phyloP scores from a whole-genome alignment of 2,113 vertebrate genomes.

The Psettodes erumei region DNA sequence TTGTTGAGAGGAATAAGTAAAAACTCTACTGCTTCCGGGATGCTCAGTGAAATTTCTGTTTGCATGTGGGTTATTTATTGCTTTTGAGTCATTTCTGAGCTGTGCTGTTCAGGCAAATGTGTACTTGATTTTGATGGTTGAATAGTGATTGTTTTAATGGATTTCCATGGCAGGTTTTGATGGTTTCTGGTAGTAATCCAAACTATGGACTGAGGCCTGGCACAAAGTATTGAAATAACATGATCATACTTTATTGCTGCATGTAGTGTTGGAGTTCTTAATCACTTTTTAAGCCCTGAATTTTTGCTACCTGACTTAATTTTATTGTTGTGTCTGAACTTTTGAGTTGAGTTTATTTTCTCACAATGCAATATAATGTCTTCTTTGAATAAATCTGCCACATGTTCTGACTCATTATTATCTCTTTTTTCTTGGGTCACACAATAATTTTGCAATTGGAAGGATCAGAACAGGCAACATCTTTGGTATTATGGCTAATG shows the following conservation, averaged over 20 bases:
- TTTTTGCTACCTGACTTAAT: not conserved
- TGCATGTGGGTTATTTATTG: not conserved
- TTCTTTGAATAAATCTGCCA: constrained; percentile 53
- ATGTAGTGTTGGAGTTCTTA: not conserved
- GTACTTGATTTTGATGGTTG: not conserved
- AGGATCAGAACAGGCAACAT: not conserved
- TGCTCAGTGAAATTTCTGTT: not conserved
- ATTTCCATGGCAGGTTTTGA: not conserved
- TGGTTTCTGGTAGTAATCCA: constrained; percentile 2
- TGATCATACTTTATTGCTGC: not conserved
- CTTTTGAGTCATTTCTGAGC: not conserved
- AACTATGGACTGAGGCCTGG: not conserved
- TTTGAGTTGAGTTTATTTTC: constrained; percentile 35
- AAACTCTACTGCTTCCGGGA: not conserved
- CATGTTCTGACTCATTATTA: constrained; percentile 12
- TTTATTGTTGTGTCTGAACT: constrained; percentile 62
- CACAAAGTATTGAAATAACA: not conserved
- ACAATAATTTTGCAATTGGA: not conserved
- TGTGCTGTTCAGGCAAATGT: not conserved
- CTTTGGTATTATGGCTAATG: not conserved
- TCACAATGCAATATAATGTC: constrained; percentile 21
- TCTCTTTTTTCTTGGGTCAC: not conserved
- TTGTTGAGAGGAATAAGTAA: not conserved
- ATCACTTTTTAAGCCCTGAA: not conserved
- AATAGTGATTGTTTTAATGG: not conserved